phyloP scores from a whole-genome alignment of 2,888 invertebrate genomes.

The Scaeva pyrastri region DNA sequence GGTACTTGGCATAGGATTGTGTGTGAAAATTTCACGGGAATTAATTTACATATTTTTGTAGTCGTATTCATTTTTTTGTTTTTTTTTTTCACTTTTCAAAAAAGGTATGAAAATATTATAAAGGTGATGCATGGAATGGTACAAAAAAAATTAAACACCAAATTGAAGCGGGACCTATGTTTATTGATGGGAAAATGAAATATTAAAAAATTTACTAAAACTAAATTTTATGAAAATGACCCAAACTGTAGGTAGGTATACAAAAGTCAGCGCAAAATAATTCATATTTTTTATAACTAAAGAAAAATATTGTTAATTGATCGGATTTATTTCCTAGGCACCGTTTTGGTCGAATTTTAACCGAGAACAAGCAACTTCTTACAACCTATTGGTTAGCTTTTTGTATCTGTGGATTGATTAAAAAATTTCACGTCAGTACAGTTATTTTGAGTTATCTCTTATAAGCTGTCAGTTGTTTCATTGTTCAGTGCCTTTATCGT shows the following conservation, averaged over 20 bases:
- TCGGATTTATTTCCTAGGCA: too few relatives aligned
- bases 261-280: too few relatives aligned
- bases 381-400: background rate
- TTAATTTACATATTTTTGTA: slow-evolving; percentile 34
- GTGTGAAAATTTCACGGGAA: slow-evolving; percentile 21
- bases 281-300: too few relatives aligned
- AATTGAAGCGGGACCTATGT: too few relatives aligned
- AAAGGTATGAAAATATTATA: background rate
- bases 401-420: slow-evolving; percentile 46
- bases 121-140: background rate
- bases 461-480: slow-evolving; percentile 9
- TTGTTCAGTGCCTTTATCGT: background rate
- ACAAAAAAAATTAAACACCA: background rate
- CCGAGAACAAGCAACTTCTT: background rate
- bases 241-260: too few relatives aligned
- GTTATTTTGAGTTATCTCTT: slow-evolving; percentile 32
- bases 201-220: too few relatives aligned
- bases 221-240: too few relatives aligned
- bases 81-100: background rate
- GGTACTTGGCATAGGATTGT: slow-evolving; percentile 3
- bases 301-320: too few relatives aligned
- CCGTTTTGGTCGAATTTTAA: too few relatives aligned
- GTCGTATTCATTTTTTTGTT: background rate
- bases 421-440: slow-evolving; percentile 66
- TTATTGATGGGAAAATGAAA: too few relatives aligned